Base-by-base conservation (phyloP, 2,797 vertebrate species). In the Sebastes matsubarae region DNA sequence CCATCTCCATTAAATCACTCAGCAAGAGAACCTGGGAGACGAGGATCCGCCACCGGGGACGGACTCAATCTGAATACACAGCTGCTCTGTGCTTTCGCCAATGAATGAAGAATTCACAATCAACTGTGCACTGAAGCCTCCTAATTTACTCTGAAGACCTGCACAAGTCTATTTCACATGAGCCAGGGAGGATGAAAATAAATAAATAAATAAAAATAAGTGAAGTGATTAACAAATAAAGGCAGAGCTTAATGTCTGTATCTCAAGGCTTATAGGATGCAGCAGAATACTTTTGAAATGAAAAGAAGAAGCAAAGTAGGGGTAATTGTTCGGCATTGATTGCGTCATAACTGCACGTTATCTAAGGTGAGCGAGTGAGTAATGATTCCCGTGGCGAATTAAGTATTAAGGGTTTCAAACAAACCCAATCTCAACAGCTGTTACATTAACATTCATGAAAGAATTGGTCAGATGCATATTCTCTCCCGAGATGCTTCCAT, bases 81-180 rank as follows among this genome's bases (percentile, higher is more conserved):
- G 91, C 87, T 90, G 91, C 85, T 92, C 83, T 66, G 83, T 69
- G 88, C 75, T 82, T 82, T 67, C 32, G 80, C 86, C 83, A 85
- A 68, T 79, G 82, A 88, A 83, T 77, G 74, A 80, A 77, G 83
- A 85, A 86, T 88, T 81, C 82, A 70, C 79, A 61, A 73, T 85
- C 67, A 83, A 69, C 68, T 30, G 65, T 25, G 65, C 27, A 20
- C 79, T 68, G 68, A 75, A 65, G 74, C 77, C 72, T 88, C 72
- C 77, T 84, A 68, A 88, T 86, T 82, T 68, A 75, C 71, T 81
- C 69, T 24, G 52, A 65, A 38, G 72, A 82, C 64, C 63, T 61
- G 68, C 68, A 32, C 12, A 22, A 78, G 65, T 61, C 57, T n/a
- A 60, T 80, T 86, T 79, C 25, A 77, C 55, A 70, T 5, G 22